Conservation (phyloP, 2,888 invertebrate genomes). For the Norana najaformis region DNA sequence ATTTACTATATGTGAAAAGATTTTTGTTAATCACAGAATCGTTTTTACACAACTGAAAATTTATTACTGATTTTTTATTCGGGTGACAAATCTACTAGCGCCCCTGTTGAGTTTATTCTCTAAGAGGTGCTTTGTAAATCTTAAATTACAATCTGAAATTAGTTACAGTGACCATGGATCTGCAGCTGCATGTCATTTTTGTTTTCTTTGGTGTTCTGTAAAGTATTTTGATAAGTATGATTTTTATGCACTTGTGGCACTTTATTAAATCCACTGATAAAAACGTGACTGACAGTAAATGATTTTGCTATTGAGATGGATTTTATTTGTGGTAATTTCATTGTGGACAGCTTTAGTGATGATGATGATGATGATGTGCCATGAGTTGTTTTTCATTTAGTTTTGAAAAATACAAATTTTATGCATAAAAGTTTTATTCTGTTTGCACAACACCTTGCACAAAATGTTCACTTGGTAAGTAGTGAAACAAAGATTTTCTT, state of each 20-base stretch:
- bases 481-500: no score
- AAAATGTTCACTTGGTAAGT: no score
- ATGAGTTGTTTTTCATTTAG: not conserved
- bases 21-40: not conserved
- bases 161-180: not conserved
- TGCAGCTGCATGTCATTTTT: not conserved
- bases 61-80: not conserved
- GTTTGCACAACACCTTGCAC: no score
- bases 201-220: not conserved
- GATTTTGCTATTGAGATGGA: not conserved
- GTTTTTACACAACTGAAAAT: not conserved
- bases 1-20: not conserved
- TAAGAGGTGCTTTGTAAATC: no score
- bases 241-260: not conserved
- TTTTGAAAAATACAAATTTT: no score
- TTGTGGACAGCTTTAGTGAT: not conserved
- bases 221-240: not conserved
- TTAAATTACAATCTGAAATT: no score
- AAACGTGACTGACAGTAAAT: not conserved
- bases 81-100: no score
- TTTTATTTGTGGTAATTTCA: not conserved
- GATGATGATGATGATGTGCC: not conserved
- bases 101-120: no score
- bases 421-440: no score
- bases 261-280: not conserved